phyloP scores from a whole-genome alignment of 2,113 vertebrate genomes.

The Phrynocephalus versicolor region DNA sequence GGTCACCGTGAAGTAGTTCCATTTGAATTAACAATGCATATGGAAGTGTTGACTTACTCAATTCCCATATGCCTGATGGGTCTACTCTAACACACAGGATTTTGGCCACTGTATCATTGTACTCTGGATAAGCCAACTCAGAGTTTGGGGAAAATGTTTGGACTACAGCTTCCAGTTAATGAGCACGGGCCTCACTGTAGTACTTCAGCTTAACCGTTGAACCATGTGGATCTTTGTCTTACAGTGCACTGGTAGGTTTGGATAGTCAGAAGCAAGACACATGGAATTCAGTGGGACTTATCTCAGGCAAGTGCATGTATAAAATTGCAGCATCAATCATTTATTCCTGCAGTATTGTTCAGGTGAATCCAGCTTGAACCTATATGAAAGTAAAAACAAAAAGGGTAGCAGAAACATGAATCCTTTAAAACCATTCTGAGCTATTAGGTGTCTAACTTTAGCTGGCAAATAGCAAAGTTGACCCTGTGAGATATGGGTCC shows the following conservation, averaged over 20 bases:
- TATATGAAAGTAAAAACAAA: not conserved
- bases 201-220: no score
- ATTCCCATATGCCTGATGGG: no score
- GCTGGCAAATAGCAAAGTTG: conserved; percentile 35
- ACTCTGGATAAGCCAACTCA: not conserved
- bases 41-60: no score
- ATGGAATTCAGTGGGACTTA: not conserved
- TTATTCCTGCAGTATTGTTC: conserved; percentile 28
- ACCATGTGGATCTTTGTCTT: not conserved
- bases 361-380: conserved; percentile 6
- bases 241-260: not conserved
- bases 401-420: not conserved
- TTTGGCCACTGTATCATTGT: no score
- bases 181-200: no score
- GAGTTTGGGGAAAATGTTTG: not conserved
- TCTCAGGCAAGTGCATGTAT: not conserved
- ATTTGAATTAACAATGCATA: no score
- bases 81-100: no score
- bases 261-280: not conserved
- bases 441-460: conserved; percentile 10
- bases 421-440: conserved; percentile 38
- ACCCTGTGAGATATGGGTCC: conserved; percentile 30
- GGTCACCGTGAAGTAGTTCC: no score
- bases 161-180: not conserved
- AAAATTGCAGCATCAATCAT: conserved; percentile 15